Evolutionary conservation across 2,113 vertebrate species (phyloP), one percentile per base, ranked within the genome.

Genomic region (Lonchura striata): DNA sequence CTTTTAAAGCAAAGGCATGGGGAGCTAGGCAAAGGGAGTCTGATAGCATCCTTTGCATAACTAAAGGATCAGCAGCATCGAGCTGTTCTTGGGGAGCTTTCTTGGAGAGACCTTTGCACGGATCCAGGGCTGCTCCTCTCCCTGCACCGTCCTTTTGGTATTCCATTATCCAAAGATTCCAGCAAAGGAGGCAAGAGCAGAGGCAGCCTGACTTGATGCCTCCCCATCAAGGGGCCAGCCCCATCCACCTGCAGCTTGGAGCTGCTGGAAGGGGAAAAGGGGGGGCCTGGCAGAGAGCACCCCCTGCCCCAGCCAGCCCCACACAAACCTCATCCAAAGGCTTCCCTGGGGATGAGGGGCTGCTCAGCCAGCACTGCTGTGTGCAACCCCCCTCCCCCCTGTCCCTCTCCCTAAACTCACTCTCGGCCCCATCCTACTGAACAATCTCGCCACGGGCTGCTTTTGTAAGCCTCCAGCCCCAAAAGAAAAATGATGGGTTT

Each of bases 401-500:
- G 4, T 61, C 59, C 59, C 70, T 65, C 82, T 78, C 87, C 61
- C 44, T 54, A 78, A 93, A 88, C 65, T 74, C 25, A 0, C 44
- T 77, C 88, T 75, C 4, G 2, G 77, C 80, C 91, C 63, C 27
- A 7, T 92, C 86, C 49, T 86, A 75, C 81, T 15, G 19, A 94
- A 95, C 93, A 95, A 96, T 92, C 78, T 96, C 77, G 39, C 95
- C 61, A 90, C 88, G 7, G 94, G 90, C 89, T 88, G 88, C 96
- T 94, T 97, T 96, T 96, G 46, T 95, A 86, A 92, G 90, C 60
- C 75, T 97, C 88, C 82, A 95, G 71, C 76, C 93, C 95, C 72
- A 63, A 91, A 96, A 97, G 95, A 97, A 97, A 97, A 97, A 97
- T 94, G 95, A 98, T 97, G 96, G 87, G 93, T 93, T 96, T 98